Percentiles rank a stretch among this genome's conserved stretches.
Conservation (phyloP, 2,888 invertebrate genomes). For the Scaptomyza polygonia region DNA sequence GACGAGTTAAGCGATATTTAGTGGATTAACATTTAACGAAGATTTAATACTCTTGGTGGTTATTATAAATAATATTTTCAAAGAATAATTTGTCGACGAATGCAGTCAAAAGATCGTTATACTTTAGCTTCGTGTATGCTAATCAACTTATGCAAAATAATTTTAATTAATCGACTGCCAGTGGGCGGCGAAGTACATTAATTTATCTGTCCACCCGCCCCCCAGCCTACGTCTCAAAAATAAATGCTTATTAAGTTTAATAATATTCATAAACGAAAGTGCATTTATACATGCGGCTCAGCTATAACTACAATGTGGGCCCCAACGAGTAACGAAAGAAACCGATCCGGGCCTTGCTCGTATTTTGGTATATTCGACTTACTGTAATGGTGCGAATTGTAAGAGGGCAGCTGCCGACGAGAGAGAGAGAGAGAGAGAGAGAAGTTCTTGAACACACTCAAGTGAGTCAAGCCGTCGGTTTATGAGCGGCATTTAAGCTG, state of each 20-base stretch:
- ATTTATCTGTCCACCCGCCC: background rate
- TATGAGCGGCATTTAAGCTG: conserved; percentile 73
- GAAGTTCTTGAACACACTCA: conserved; percentile 24
- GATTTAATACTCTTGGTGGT: background rate
- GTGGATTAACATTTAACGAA: background rate
- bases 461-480: conserved; percentile 60
- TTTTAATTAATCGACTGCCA: conserved; percentile 15
- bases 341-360: conserved; percentile 37
- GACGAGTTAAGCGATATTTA: conserved; percentile 25
- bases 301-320: conserved; percentile 45
- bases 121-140: background rate
- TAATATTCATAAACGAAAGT: conserved; percentile 52
- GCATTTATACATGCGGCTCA: conserved; percentile 22
- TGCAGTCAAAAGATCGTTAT: background rate
- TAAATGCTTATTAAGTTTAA: conserved; percentile 41
- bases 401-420: background rate
- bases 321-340: conserved; percentile 4
- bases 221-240: background rate
- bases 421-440: conserved; percentile 2
- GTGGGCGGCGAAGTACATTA: conserved; percentile 2
- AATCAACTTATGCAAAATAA: conserved; percentile 12
- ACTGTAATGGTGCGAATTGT: background rate
- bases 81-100: background rate
- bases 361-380: conserved; percentile 11
- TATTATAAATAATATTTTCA: background rate